Percentiles rank a stretch among this genome's conserved stretches.
Evolutionary conservation across 2,113 vertebrate species (phyloP).

Genomic region (Gasterosteus nipponicus): DNA sequence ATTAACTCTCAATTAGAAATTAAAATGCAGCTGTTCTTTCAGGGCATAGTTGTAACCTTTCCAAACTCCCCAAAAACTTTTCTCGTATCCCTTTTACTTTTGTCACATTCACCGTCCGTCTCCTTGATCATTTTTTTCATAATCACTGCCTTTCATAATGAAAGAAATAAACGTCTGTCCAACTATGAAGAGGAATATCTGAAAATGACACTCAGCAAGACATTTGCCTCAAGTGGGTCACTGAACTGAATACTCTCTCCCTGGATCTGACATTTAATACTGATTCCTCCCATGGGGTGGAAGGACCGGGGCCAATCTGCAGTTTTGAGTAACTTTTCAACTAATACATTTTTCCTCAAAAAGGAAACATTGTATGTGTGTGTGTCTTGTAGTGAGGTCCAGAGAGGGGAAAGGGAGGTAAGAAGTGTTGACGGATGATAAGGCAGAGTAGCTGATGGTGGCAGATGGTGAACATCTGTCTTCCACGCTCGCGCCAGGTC

Average conservation of each 20-base stretch:
- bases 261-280: constrained; percentile 29
- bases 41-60: constrained; percentile 33
- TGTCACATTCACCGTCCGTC: neutral
- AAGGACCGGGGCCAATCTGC: constrained; percentile 31
- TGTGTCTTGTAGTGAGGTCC: constrained; percentile 18
- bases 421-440: constrained; percentile 17
- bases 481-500: constrained; percentile 30
- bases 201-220: constrained; percentile 21
- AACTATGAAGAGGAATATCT: constrained; percentile 26
- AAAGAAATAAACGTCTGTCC: constrained; percentile 26
- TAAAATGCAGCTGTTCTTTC: constrained; percentile 34
- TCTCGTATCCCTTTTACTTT: constrained; percentile 15
- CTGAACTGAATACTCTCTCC: constrained; percentile 39
- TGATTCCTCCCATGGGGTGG: constrained; percentile 49
- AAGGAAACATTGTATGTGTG: constrained; percentile 47
- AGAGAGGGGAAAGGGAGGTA: neutral
- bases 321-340: constrained; percentile 31
- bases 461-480: constrained; percentile 64
- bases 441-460: constrained; percentile 14
- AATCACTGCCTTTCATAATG: constrained; percentile 5
- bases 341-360: constrained; percentile 56
- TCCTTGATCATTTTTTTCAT: constrained; percentile 10
- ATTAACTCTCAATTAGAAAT: constrained; percentile 38
- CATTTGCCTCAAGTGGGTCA: constrained; percentile 41
- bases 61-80: constrained; percentile 7